Conservation (phyloP, 2,113 vertebrate genomes). For the Nyctereutes procyonoides region DNA sequence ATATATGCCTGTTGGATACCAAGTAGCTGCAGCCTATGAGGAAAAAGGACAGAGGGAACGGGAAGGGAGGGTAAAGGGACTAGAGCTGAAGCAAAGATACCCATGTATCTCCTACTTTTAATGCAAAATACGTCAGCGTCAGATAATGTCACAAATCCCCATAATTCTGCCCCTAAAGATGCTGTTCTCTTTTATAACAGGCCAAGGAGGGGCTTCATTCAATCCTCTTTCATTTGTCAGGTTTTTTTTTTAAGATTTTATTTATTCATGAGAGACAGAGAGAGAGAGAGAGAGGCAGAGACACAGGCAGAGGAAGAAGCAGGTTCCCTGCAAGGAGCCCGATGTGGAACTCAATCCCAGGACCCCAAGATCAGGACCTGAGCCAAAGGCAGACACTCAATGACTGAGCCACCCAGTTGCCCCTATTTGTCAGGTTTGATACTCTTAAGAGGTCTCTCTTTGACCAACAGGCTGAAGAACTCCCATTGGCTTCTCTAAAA, state of each 20-base stretch:
- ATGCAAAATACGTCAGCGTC: background rate
- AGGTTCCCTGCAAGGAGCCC: no score
- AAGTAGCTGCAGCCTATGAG: background rate
- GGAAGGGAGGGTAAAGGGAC: background rate
- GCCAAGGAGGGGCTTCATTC: background rate
- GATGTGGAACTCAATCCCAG: no score
- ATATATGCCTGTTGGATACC: background rate
- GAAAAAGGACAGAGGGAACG: background rate
- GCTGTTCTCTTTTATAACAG: background rate
- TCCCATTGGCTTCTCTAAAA: background rate
- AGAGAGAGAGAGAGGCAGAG: no score
- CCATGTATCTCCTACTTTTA: background rate
- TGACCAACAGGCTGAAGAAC: background rate
- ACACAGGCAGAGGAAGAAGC: no score
- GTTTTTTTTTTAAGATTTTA: background rate
- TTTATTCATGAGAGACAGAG: no score
- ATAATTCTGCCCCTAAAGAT: background rate
- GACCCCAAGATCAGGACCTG: no score
- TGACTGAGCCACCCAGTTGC: no score
- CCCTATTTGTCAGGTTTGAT: slow-evolving; percentile 16
- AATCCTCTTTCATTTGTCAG: background rate
- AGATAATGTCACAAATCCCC: background rate
- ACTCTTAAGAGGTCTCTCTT: slow-evolving; percentile 50
- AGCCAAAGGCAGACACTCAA: no score
- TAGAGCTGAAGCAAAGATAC: background rate